These are phyloP conservation scores for Thamnaconus septentrionalis DNA, from an alignment of 2,113 vertebrate species.

Conservation along the genomic window DNA sequence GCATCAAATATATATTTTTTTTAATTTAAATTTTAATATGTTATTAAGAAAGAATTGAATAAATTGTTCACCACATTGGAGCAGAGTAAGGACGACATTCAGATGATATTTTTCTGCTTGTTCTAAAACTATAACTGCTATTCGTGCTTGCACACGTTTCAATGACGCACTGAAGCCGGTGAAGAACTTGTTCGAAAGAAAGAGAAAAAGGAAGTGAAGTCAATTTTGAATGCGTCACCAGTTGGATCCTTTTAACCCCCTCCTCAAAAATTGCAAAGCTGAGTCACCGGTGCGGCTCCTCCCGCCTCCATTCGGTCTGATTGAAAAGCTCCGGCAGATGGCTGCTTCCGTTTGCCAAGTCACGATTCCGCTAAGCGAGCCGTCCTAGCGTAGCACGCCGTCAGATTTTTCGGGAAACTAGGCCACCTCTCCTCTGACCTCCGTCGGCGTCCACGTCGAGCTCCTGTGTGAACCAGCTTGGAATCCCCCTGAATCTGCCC, in stretches of 20 bases:
- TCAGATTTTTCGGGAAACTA: constrained; percentile 45
- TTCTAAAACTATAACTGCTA: too few relatives aligned
- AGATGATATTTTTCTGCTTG: too few relatives aligned
- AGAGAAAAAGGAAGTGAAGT: too few relatives aligned
- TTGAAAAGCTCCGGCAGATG: constrained; percentile 1
- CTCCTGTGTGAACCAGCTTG: constrained; percentile 6
- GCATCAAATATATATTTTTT: too few relatives aligned
- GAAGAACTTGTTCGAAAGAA: too few relatives aligned
- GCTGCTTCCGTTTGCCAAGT: constrained; percentile 17
- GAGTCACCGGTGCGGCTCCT: background rate
- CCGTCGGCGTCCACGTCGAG: constrained; percentile 31
- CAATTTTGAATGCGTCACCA: background rate
- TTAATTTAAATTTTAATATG: too few relatives aligned
- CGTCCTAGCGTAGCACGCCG: constrained; percentile 30
- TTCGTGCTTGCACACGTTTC: too few relatives aligned
- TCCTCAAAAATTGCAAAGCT: background rate
- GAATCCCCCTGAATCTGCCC: constrained; percentile 6
- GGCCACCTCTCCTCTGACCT: constrained; percentile 53
- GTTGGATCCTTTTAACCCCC: constrained; percentile 4
- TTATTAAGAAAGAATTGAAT: too few relatives aligned
- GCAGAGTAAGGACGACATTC: too few relatives aligned
- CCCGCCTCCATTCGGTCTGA: constrained; percentile 1
- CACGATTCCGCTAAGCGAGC: constrained; percentile 10
- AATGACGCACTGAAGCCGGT: too few relatives aligned
- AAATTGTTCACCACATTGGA: too few relatives aligned